Evolutionary conservation across 2,888 invertebrate genomes (phyloP).

Genomic region (Boloria selene): DNA sequence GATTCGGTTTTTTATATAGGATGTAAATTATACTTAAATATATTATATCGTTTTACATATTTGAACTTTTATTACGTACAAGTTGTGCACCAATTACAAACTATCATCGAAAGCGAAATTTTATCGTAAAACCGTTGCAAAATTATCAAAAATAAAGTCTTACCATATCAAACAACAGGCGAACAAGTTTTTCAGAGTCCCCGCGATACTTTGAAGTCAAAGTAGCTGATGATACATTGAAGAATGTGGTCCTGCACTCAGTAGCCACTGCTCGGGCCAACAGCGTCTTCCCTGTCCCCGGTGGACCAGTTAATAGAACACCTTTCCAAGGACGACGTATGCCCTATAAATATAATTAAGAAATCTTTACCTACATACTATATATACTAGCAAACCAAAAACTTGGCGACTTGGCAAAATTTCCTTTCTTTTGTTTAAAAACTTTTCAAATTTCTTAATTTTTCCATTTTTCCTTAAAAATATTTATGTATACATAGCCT

Average conservation of each 20-base stretch:
- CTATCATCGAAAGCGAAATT: too few species aligned
- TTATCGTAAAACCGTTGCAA: too few species aligned
- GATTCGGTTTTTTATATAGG: too few species aligned
- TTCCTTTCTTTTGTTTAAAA: too few species aligned
- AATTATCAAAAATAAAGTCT: neutral
- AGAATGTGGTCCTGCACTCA: conserved; percentile 93
- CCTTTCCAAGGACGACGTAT: conserved; percentile 93
- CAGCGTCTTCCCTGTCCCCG: conserved; percentile 91
- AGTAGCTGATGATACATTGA: conserved; percentile 93
- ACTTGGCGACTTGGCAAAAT: neutral
- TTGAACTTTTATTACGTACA: too few species aligned
- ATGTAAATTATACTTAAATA: too few species aligned
- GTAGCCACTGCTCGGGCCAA: conserved; percentile 94
- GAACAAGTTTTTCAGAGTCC: conserved; percentile 94
- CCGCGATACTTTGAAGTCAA: conserved; percentile 95
- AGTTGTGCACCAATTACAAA: too few species aligned
- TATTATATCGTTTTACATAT: too few species aligned
- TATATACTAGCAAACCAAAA: neutral
- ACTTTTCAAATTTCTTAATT: too few species aligned
- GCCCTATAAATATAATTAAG: conserved; percentile 67
- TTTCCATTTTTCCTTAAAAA: too few species aligned
- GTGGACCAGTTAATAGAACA: conserved; percentile 85
- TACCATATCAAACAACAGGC: conserved; percentile 93
- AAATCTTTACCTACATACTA: neutral
- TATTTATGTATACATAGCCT: conserved; percentile 11